Conservation (phyloP, 2,888 invertebrate genomes). For the Therioaphis trifolii region DNA sequence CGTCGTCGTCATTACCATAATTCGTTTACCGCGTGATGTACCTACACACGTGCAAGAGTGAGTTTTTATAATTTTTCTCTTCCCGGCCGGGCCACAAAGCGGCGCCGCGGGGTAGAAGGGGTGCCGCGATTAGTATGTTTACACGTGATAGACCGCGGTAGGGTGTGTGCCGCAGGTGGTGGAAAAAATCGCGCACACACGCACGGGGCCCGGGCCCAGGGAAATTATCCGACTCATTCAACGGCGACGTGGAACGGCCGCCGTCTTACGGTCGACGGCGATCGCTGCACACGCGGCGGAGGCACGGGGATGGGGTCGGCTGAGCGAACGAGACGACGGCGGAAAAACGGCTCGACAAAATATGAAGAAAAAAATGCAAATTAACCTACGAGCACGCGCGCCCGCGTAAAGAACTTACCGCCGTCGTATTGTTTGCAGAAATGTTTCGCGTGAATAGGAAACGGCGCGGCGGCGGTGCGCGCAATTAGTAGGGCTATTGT, state of each 20-base stretch:
- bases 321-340: not conserved
- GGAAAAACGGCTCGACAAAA: not conserved
- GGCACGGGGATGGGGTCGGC: not conserved
- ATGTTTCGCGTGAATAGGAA: conserved; percentile 31
- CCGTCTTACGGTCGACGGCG: too few species aligned
- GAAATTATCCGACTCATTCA: conserved; percentile 43
- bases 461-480: conserved; percentile 3
- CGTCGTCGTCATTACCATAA: conserved; percentile 28
- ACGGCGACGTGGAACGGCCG: not conserved
- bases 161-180: not conserved
- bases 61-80: not conserved
- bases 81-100: too few species aligned
- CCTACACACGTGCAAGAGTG: too few species aligned
- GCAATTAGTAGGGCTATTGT: conserved; percentile 52
- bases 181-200: not conserved
- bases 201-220: too few species aligned
- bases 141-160: not conserved
- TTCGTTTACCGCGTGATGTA: too few species aligned
- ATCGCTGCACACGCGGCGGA: not conserved
- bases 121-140: too few species aligned
- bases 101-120: too few species aligned
- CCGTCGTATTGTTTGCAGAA: conserved; percentile 42
- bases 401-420: conserved; percentile 36
- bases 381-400: conserved; percentile 32
- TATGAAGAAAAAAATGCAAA: conserved; percentile 34